These are phyloP conservation scores for Watersipora subatra DNA, from an alignment of 1,140 invertebrate genomes.

Conservation along the genomic window DNA sequence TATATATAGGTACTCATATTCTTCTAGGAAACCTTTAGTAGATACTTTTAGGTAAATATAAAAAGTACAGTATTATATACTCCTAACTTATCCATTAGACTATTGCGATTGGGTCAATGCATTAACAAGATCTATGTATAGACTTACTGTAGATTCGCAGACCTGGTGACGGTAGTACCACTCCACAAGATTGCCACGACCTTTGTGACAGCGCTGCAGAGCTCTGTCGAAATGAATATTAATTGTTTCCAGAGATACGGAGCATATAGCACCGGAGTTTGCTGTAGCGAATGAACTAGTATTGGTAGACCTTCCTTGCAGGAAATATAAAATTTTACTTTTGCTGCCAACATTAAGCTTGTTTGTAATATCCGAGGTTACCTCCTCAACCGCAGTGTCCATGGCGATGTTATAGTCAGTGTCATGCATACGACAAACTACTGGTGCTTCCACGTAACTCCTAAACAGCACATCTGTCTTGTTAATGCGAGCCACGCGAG, in stretches of 20 bases:
- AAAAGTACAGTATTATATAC: no score
- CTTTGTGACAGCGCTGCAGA: neutral
- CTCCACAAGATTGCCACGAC: neutral
- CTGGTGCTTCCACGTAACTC: neutral
- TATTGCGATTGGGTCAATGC: no score
- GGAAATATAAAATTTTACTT: neutral
- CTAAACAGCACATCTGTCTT: neutral
- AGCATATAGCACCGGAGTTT: neutral
- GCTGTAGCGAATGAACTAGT: neutral
- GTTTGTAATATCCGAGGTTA: neutral
- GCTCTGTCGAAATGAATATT: neutral
- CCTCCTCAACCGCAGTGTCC: neutral
- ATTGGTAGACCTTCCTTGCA: neutral
- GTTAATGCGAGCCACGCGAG: neutral
- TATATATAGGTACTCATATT: no score
- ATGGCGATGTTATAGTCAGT: neutral
- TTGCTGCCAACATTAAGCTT: neutral
- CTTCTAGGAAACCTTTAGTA: no score
- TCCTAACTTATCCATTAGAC: no score
- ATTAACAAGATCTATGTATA: no score
- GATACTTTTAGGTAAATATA: no score
- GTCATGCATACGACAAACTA: neutral
- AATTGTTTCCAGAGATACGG: neutral
- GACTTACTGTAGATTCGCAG: no score
- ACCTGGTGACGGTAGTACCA: neutral